Evolutionary conservation across 1,140 invertebrate genomes (phyloP), one percentile per base, ranked within the genome.

Genomic region (Apis dorsata): DNA sequence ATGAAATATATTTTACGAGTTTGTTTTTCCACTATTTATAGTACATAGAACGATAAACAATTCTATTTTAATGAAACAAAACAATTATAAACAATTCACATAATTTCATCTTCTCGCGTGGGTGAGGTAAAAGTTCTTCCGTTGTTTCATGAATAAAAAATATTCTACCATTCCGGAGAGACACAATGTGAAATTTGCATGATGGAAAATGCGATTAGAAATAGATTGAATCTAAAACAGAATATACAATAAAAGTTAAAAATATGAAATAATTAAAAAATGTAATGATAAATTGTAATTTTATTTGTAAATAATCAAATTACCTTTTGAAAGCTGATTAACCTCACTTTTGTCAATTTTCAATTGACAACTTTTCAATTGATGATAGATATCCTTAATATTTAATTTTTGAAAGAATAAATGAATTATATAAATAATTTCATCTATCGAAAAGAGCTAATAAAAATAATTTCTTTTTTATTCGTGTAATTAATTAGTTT

Each of bases 111-210:
- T 57, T 62, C 55, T n/a, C 44, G 49, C 19, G 69, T 80, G 78
- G 78, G 59, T 59, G 78, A 80, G 44, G 69, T 73, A 80, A 80
- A 72, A 80, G 78, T 63, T 73, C 59, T 80, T 80, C 59, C 68
- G 49, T 34, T 65, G 24, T 62, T 73, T 73, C 24, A 21, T 13
- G 19, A 55, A 28, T 28, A 57, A 57, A 79, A 72, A 79, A 53
- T 17, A 19, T 71, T 24, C 17, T 19, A 34, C 63, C 59, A 15
- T 60, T 24, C 17, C 12, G 2, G 12, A 5, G 24, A 51, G 15
- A 24, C 28, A 62, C 69, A 80, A 73, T 80, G 53, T 24, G 24
- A 73, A 63, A 72, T 80, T 80, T 70, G 65, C 76, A 82, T 60
- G 66, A 44, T 44, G 66, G 10, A 8, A 76, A 83, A 65, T 49